Conservation (phyloP, 1,140 invertebrate species). For the Aphis gossypii region DNA sequence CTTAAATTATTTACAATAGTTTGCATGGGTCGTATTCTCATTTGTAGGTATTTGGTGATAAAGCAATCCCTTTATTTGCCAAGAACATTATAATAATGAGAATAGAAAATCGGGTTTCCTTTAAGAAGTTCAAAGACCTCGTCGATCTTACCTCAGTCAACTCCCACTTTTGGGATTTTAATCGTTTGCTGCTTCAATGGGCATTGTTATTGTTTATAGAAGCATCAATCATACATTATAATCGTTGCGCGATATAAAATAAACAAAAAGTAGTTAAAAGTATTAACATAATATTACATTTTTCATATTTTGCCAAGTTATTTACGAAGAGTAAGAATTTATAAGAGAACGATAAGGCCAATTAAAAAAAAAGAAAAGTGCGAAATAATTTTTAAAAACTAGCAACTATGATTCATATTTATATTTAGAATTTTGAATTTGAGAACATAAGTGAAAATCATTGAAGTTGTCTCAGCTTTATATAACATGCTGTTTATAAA, state of each 20-base stretch:
- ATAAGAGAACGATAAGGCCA: not conserved
- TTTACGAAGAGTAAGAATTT: not conserved
- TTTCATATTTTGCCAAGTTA: not conserved
- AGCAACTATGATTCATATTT: not conserved
- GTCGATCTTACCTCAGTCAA: not conserved
- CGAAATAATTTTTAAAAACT: not conserved
- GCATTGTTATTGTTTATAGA: not conserved
- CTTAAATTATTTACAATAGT: conserved; percentile 35
- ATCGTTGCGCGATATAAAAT: not conserved
- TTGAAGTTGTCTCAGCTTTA: not conserved
- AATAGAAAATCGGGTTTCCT: conserved; percentile 20
- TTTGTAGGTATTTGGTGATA: conserved; percentile 14
- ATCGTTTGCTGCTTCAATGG: not conserved
- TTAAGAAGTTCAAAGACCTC: not conserved
- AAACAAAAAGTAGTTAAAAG: not conserved
- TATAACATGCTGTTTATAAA: not conserved
- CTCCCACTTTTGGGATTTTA: not conserved
- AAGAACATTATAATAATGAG: conserved; percentile 31
- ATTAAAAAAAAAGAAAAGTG: not conserved
- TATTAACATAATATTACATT: not conserved
- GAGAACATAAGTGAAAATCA: not conserved
- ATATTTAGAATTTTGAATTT: not conserved
- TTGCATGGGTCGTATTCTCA: not conserved
- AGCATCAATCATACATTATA: not conserved
- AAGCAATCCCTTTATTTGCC: conserved; percentile 3